phyloP scores from a whole-genome alignment of 2,797 vertebrate genomes.

The Champsocephalus gunnari region DNA sequence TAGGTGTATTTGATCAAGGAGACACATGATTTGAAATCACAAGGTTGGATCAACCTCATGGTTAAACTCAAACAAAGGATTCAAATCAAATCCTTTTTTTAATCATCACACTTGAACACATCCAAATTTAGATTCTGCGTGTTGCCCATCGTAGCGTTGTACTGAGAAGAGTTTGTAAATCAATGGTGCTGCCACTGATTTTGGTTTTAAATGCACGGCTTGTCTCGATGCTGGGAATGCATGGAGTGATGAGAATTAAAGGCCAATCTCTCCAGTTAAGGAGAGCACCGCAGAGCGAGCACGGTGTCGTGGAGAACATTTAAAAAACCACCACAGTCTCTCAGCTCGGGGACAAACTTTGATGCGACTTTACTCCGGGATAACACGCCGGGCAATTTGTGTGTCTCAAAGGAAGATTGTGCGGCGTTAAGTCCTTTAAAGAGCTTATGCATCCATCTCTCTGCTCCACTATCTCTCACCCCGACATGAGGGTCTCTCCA shows the following conservation, averaged over 20 bases:
- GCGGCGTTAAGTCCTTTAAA: constrained; percentile 50
- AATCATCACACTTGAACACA: too few species aligned
- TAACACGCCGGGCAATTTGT: constrained; percentile 48
- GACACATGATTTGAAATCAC: too few species aligned
- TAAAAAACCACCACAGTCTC: constrained; percentile 59
- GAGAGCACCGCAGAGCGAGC: constrained; percentile 40
- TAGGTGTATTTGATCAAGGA: too few species aligned
- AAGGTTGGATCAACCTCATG: too few species aligned
- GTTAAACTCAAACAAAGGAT: too few species aligned
- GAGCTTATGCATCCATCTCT: constrained; percentile 46
- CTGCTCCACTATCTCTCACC: constrained; percentile 40
- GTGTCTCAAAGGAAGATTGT: constrained; percentile 31
- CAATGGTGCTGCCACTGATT: constrained; percentile 24
- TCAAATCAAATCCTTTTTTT: too few species aligned
- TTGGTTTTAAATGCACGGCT: constrained; percentile 62
- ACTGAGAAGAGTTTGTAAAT: constrained; percentile 55
- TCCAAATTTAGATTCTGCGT: too few species aligned
- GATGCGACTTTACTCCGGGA: constrained; percentile 53
- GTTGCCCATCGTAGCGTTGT: neutral
- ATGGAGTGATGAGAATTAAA: constrained; percentile 68
- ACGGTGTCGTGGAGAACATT: constrained; percentile 57
- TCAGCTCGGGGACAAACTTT: constrained; percentile 59
- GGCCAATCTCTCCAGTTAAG: constrained; percentile 55
- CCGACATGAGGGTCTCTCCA: constrained; percentile 57
- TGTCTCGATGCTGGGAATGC: constrained; percentile 64